Base-by-base conservation (phyloP, 2,888 invertebrate species). In the Orthonevra nobilis region DNA sequence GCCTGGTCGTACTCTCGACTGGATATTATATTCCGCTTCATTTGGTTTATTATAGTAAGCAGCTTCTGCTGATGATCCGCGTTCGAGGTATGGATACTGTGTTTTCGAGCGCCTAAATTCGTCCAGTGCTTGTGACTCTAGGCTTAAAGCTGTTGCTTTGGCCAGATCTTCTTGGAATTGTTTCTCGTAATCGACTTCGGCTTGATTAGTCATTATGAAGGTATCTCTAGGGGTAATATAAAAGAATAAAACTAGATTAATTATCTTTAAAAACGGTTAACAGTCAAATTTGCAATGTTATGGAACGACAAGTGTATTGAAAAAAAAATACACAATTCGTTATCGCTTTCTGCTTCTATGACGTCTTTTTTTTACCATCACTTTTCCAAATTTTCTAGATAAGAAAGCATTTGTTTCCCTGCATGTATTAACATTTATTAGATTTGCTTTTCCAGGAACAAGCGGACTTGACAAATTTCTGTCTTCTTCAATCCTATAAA, bases 161-260 rank as follows among this genome's bases (percentile, higher is more conserved):
- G 96, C 96, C 87, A 96, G 89, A 86, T 97, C 96, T 81, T 95
- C 94, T 90, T 95, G 92, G 86, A 94, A 96, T 89, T 95, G 94
- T 84, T 93, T 92, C 85, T 96, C 96, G 90, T 93, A 93, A 86
- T 95, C 95, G 74, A 89, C 86, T 81, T 87, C 87, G 9, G 85
- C 83, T 81, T 86, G 86, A 82, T 88, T 88, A 52, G 89, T 85
- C 90, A 89, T 88, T 68, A 46, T 82, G 6, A 15, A 7, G 15
- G 58, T 64, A 7, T 63, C 70, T 61, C 12, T 23, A 23, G 5
- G n/a, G n/a, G n/a, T 5, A 23, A 23, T 5, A 23, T 4, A 23
- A 23, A 23, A 23, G 10, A 70, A 70, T 14, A 3, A 34, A 61
- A 36, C 26, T 1, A 50, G 23, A n/a, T n/a, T n/a, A 60, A 14